Base-by-base conservation (phyloP, 2,888 invertebrate genomes). In the Polydrusus pterygomalis region DNA sequence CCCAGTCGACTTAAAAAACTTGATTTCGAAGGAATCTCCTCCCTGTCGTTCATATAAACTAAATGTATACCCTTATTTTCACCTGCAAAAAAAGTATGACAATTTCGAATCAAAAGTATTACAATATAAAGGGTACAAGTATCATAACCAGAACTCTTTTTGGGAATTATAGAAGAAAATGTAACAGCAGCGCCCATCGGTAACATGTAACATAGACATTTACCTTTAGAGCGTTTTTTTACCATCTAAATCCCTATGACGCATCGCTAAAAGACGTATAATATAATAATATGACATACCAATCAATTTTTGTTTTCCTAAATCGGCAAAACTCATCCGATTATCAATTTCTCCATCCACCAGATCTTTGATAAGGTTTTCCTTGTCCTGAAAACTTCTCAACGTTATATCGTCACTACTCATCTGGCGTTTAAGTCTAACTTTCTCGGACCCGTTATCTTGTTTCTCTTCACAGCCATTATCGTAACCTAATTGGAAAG, bases 281-380 rank as follows among this genome's bases (percentile, higher is more conserved):
- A 51, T 40, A 40, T 9, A 40, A 40, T 11, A n/a, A 47, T 13
- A 20, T 51, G 62, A 3, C 43, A 34, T 73, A 78, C 76, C 74
- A 63, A 78, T 40, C 84, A 88, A 87, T 81, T 89, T 89, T 80
- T 88, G 88, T 84, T 88, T 92, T 77, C 90, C 91, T 73, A 94
- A 87, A 84, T 95, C 94, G 38, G 94, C 94, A 87, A 95, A 95
- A 86, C 92, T 94, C 78, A 91, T 85, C 89, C 83, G 91, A 89
- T 85, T 84, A 47, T 77, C 76, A 2, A 68, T 69, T 1, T 79
- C 79, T 8, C 76, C 79, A 45, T 92, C 93, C 10, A 90, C 90
- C 56, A 90, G 87, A 83, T 93, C 91, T 82, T 90, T 89, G 65
- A 86, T 82, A 81, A 90, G 88, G 40, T 82, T 83, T 73, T 89